Percentiles rank a stretch among this genome's conserved stretches.
phyloP scores from a whole-genome alignment of 2,888 invertebrate genomes.

The Hirtodrosophila alboralis region DNA sequence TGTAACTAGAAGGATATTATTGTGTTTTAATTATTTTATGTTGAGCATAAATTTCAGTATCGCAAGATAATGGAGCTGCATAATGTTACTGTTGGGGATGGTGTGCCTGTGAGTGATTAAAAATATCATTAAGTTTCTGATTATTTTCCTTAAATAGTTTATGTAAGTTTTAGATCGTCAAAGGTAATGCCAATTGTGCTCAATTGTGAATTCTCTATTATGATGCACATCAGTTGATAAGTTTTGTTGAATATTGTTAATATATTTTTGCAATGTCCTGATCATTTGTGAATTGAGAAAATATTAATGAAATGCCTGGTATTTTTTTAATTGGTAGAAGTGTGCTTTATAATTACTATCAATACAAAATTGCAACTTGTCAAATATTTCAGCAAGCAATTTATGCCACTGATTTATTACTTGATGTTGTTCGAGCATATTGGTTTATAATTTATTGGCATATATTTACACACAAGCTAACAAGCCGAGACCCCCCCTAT shows the following conservation, averaged over 20 bases:
- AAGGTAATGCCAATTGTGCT: slow-evolving; percentile 25
- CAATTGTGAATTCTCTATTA: slow-evolving; percentile 13
- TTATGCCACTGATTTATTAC: slow-evolving; percentile 51
- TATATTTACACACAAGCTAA: slow-evolving; percentile 39
- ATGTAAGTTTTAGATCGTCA: slow-evolving; percentile 42
- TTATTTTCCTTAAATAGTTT: slow-evolving; percentile 21
- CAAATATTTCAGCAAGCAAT: slow-evolving; percentile 36
- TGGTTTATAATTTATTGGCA: slow-evolving; percentile 62
- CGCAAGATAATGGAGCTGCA: slow-evolving; percentile 53
- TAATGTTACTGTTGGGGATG: slow-evolving; percentile 51
- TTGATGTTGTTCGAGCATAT: slow-evolving; percentile 15
- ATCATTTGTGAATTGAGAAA: not conserved
- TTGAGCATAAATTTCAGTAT: slow-evolving; percentile 8
- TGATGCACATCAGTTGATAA: slow-evolving; percentile 25
- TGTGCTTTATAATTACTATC: slow-evolving; percentile 9
- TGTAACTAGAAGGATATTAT: slow-evolving; percentile 19
- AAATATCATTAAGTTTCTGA: not conserved
- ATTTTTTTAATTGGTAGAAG: too few relatives aligned
- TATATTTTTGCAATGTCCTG: not conserved
- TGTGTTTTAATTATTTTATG: slow-evolving; percentile 27
- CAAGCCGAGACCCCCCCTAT: slow-evolving; percentile 12
- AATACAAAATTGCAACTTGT: slow-evolving; percentile 48
- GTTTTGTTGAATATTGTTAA: slow-evolving; percentile 2
- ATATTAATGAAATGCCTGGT: slow-evolving; percentile 4
- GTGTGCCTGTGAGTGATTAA: slow-evolving; percentile 41